Conservation (phyloP, 2,113 vertebrate species). For the Marmota monax region DNA sequence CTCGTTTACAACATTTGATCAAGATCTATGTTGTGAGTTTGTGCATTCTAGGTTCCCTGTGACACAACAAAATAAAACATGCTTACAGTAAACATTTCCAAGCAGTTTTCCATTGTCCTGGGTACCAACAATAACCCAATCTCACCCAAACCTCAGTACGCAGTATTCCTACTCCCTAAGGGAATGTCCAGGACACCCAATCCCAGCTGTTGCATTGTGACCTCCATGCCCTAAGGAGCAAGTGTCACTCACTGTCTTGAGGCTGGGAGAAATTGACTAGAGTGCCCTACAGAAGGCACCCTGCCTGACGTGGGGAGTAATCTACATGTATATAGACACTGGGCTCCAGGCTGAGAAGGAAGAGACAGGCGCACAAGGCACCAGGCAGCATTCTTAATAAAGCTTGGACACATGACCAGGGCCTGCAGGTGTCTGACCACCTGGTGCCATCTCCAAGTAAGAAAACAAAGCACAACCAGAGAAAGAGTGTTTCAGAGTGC, state of each 20-base stretch:
- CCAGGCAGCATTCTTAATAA: no score
- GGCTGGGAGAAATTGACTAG: neutral
- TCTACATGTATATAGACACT: neutral
- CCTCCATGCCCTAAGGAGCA: neutral
- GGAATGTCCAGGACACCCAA: neutral
- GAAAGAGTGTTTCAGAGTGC: neutral
- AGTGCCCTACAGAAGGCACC: no score
- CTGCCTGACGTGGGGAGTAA: neutral
- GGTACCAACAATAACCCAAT: neutral
- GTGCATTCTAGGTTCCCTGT: rapidly evolving
- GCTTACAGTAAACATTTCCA: neutral
- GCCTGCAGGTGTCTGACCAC: neutral
- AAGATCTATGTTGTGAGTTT: rapidly evolving
- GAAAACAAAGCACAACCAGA: neutral
- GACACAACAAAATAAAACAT: rapidly evolving
- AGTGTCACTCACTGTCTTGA: rapidly evolving
- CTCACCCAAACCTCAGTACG: rapidly evolving
- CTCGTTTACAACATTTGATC: neutral
- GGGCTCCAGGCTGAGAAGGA: neutral
- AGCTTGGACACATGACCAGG: neutral
- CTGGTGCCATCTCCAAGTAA: rapidly evolving
- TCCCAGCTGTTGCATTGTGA: neutral
- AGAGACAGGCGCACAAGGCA: neutral
- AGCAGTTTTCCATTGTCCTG: rapidly evolving
- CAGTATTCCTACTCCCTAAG: neutral